phyloP scores from a whole-genome alignment of 1,140 invertebrate species.

The Drosophila sp. region DNA sequence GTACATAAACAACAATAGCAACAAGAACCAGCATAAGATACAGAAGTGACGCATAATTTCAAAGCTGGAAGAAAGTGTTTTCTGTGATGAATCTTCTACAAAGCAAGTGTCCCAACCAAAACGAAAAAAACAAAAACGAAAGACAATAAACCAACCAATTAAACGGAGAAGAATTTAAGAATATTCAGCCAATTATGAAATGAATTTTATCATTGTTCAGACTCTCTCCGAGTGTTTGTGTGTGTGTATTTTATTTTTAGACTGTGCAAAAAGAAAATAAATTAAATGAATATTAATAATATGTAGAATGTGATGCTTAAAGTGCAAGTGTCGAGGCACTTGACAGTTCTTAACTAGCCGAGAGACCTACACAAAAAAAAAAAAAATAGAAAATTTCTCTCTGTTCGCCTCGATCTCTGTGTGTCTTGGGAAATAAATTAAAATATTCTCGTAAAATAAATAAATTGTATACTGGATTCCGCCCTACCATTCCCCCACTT shows the following conservation, averaged over 20 bases:
- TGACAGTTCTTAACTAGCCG: constrained; percentile 30
- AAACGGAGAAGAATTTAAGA: constrained; percentile 3
- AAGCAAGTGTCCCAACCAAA: constrained; percentile 65
- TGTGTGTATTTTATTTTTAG: constrained; percentile 52
- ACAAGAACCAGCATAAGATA: constrained; percentile 14
- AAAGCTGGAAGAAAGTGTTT: constrained; percentile 29
- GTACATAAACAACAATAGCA: constrained; percentile 21
- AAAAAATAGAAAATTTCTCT: constrained; percentile 18
- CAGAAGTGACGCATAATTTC: constrained; percentile 34
- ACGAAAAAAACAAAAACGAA: constrained; percentile 22
- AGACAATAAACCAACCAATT: constrained; percentile 26
- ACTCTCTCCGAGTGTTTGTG: constrained; percentile 1
- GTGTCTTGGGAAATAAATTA: constrained; percentile 68
- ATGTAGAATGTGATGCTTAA: constrained; percentile 42
- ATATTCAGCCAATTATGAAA: constrained; percentile 12
- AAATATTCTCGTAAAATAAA: constrained; percentile 77
- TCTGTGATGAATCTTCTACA: constrained; percentile 71
- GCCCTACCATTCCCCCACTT: not conserved
- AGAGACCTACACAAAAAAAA: constrained; percentile 21
- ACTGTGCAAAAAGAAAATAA: constrained; percentile 37
- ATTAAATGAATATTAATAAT: constrained; percentile 54
- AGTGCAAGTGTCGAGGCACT: constrained; percentile 60
- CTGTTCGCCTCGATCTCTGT: constrained; percentile 13
- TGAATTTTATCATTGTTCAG: not conserved
- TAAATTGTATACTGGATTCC: constrained; percentile 41